These are phyloP conservation scores for Junco hyemalis DNA, from an alignment of 2,113 vertebrate genomes.

Conservation along the genomic window DNA sequence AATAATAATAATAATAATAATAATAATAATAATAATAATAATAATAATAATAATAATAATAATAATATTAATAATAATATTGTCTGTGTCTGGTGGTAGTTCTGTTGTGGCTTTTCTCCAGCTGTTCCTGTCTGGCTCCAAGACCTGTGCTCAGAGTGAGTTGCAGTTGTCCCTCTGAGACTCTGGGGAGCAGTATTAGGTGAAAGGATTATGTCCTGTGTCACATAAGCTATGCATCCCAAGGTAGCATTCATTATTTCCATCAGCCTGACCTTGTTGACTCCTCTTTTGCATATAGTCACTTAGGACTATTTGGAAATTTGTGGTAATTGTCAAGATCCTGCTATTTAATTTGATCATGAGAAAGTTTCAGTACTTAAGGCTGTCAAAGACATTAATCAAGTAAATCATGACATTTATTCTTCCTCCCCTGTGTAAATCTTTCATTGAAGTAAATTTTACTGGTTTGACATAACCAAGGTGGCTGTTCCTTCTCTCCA, in stretches of 20 bases:
- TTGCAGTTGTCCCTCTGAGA: not conserved
- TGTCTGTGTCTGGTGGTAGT: not conserved
- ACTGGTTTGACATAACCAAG: not conserved
- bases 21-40: not conserved
- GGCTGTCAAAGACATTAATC: not conserved
- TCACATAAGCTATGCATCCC: not conserved
- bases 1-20: not conserved
- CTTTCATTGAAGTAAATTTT: not conserved
- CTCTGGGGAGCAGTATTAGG: not conserved
- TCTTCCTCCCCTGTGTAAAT: not conserved
- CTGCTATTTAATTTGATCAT: not conserved
- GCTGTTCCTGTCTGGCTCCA: not conserved
- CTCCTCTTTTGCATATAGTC: not conserved
- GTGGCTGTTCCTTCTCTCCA: not conserved
- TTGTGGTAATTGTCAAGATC: not conserved
- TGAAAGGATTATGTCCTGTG: conserved; percentile 31
- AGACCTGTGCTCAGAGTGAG: not conserved
- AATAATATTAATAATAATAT: not conserved
- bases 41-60: no score
- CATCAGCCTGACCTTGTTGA: conserved; percentile 25
- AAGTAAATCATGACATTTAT: not conserved
- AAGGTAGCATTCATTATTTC: conserved; percentile 5
- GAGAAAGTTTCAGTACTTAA: not conserved
- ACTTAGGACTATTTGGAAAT: not conserved
- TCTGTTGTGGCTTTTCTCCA: not conserved